Percentiles rank a stretch among this genome's conserved stretches.
Conservation (phyloP, 2,888 invertebrate genomes). For the Ptycholaimellus sp. region DNA sequence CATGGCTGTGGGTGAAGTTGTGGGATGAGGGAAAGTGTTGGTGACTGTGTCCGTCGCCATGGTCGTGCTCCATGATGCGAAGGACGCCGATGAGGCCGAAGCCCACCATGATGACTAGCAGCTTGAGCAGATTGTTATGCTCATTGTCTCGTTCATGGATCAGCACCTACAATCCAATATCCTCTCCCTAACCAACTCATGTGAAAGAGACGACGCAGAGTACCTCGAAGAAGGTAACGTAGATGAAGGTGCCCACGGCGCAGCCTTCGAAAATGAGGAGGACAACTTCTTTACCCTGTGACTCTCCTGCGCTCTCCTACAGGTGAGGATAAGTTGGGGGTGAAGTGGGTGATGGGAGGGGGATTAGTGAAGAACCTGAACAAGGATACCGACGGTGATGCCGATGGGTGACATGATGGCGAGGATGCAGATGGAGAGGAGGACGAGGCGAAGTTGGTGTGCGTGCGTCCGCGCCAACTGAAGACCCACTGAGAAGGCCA, state of each 20-base stretch:
- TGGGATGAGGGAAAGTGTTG: no score
- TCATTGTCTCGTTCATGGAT: constrained; percentile 25
- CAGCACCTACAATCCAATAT: constrained; percentile 55
- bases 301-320: not conserved
- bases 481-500: constrained; percentile 37
- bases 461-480: constrained; percentile 23
- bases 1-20: no score
- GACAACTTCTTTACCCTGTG: constrained; percentile 8
- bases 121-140: constrained; percentile 21
- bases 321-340: not conserved
- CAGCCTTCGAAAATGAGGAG: constrained; percentile 43
- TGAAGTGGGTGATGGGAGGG: no score
- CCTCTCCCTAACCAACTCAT: constrained; percentile 36
- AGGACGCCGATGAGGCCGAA: constrained; percentile 19
- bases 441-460: constrained; percentile 15
- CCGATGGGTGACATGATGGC: constrained; percentile 47
- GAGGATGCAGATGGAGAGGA: constrained; percentile 27
- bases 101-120: constrained; percentile 18
- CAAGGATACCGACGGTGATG: constrained; percentile 15
- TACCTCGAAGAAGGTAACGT: constrained; percentile 85
- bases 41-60: no score
- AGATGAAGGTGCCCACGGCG: constrained; percentile 69
- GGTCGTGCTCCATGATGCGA: constrained; percentile 10
- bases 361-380: constrained; percentile 8
- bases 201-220: no score